phyloP scores from a whole-genome alignment of 2,113 vertebrate species.

The Bungarus multicinctus region DNA sequence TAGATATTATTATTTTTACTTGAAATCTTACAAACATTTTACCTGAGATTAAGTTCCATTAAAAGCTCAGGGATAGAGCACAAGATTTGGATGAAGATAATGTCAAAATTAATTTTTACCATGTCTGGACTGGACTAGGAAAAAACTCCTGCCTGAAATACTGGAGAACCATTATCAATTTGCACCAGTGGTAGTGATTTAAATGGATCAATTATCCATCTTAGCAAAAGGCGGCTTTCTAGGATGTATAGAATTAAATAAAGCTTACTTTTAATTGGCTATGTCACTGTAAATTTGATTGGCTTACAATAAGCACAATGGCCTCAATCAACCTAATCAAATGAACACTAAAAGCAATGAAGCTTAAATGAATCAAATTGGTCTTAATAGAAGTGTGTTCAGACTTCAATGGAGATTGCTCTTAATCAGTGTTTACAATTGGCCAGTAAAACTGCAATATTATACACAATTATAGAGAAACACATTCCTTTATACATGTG shows the following conservation, averaged over 20 bases:
- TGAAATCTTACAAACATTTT: background rate
- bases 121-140: background rate
- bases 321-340: background rate
- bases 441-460: background rate
- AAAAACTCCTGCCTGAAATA: background rate
- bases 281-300: background rate
- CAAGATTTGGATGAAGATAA: background rate
- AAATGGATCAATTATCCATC: background rate
- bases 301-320: background rate
- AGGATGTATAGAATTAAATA: background rate
- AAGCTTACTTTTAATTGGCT: background rate
- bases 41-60: background rate
- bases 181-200: too few relatives aligned
- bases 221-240: background rate
- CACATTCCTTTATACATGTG: background rate
- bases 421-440: background rate
- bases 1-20: background rate
- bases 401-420: background rate
- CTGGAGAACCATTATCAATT: background rate
- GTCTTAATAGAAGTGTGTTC: background rate
- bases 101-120: background rate
- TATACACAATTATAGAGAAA: background rate
- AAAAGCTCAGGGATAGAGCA: background rate
- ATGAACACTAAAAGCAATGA: background rate
- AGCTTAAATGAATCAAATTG: background rate